These are phyloP conservation scores for Zootermopsis nevadensis DNA, from an alignment of 2,888 invertebrate genomes.

Conservation along the genomic window DNA sequence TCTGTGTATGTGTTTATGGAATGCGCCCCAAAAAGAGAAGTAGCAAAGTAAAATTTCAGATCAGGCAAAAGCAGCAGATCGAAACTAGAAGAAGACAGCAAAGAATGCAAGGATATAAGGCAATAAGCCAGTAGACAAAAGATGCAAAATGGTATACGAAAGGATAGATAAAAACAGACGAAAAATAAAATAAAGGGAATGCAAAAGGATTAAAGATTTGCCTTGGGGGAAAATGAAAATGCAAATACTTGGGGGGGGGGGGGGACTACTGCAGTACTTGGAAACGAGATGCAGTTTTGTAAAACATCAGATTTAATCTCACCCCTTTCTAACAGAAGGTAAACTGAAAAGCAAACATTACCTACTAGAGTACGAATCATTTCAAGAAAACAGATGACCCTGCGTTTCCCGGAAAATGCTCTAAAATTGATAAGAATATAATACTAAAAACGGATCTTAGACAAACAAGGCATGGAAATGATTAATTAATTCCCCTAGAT, in stretches of 20 bases:
- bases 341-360: neutral
- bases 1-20: neutral
- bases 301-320: neutral
- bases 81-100: neutral
- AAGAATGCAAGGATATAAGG: constrained; percentile 7
- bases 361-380: neutral
- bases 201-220: constrained; percentile 17
- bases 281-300: neutral
- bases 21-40: neutral
- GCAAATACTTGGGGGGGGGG: neutral
- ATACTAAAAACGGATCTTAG: too few relatives aligned
- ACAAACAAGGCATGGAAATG: too few relatives aligned
- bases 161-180: neutral
- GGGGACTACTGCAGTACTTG: neutral
- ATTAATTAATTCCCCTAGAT: too few relatives aligned
- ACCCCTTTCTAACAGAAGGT: neutral
- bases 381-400: too few relatives aligned
- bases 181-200: neutral
- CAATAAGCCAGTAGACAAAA: constrained; percentile 3
- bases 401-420: too few relatives aligned
- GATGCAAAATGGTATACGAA: constrained; percentile 14
- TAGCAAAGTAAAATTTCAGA: constrained; percentile 12
- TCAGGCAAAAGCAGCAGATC: neutral
- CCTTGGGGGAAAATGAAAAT: constrained; percentile 14
- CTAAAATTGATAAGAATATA: too few relatives aligned